Percentiles rank a stretch among this genome's conserved stretches.
Evolutionary conservation across 2,888 invertebrate species (phyloP).

Genomic region (Aleiodes testaceus): DNA sequence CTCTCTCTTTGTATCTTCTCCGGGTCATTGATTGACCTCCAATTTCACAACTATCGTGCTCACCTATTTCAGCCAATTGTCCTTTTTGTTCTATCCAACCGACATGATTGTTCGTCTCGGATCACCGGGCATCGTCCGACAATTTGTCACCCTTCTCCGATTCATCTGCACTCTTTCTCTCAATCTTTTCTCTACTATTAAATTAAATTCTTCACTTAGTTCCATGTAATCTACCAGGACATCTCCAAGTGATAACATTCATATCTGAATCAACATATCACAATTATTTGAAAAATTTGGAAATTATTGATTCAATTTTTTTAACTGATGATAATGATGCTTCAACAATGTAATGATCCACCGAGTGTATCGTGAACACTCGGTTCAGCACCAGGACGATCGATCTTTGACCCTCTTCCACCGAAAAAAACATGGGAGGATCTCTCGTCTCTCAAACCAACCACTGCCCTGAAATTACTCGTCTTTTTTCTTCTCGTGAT

Average conservation of each 20-base stretch:
- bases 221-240: slow-evolving; percentile 25
- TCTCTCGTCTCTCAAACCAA: slow-evolving; percentile 22
- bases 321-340: background rate
- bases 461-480: background rate
- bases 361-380: slow-evolving; percentile 39
- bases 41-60: background rate
- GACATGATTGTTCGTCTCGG: slow-evolving; percentile 8
- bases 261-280: slow-evolving; percentile 19
- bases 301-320: background rate
- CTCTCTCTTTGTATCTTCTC: background rate
- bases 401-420: slow-evolving; percentile 64
- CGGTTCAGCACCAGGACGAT: slow-evolving; percentile 58
- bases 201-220: slow-evolving; percentile 27
- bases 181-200: slow-evolving; percentile 22
- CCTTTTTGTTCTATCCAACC: slow-evolving; percentile 29
- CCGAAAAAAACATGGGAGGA: slow-evolving; percentile 58
- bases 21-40: slow-evolving; percentile 35
- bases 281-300: background rate
- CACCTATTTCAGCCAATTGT: background rate
- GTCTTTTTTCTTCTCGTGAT: slow-evolving; percentile 2
- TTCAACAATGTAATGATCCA: slow-evolving; percentile 11
- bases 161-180: slow-evolving; percentile 42
- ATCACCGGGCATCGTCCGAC: slow-evolving; percentile 31
- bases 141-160: slow-evolving; percentile 32
- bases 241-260: slow-evolving; percentile 36